These are phyloP conservation scores for Dipodomys ordii DNA, from an alignment of 2,113 vertebrate genomes.

Conservation along the genomic window DNA sequence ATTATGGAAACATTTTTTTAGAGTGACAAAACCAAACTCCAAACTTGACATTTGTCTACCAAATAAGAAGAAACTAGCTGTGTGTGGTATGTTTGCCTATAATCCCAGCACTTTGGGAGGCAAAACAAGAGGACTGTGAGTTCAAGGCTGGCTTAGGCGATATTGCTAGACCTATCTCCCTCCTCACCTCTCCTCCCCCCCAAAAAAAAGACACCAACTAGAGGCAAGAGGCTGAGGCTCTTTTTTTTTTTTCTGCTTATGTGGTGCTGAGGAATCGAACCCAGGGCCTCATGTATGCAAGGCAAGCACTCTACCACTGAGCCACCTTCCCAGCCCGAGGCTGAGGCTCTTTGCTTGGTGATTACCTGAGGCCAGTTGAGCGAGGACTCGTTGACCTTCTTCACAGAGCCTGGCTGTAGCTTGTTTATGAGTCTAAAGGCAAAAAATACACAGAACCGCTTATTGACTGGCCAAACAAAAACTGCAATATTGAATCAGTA, in stretches of 20 bases:
- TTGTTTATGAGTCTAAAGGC: constrained; percentile 95
- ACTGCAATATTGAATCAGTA: not conserved
- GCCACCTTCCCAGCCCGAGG: too few species aligned
- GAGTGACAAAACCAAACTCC: not conserved
- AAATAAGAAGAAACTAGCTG: not conserved
- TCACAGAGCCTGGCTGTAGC: constrained; percentile 94
- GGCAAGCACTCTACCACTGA: too few species aligned
- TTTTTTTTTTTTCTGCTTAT: too few species aligned
- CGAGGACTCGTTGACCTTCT: constrained; percentile 96
- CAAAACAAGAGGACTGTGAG: not conserved
- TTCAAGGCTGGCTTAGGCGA: not conserved
- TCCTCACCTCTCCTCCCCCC: not conserved
- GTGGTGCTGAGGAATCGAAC: too few species aligned
- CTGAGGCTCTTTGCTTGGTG: not conserved
- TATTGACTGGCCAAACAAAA: not conserved
- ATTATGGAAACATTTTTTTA: not conserved
- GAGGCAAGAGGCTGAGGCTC: not conserved
- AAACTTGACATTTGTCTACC: not conserved
- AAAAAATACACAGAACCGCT: constrained; percentile 49
- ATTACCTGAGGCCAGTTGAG: constrained; percentile 99
- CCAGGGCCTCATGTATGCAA: too few species aligned
- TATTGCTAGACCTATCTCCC: not conserved
- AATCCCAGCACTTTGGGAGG: not conserved
- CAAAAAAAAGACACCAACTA: not conserved
- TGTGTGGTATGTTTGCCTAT: not conserved